A percentile compares a stretch with the other conserved stretches of the same genome.
Conservation (phyloP, 1,140 invertebrate species). For the Brachystomella parvula region DNA sequence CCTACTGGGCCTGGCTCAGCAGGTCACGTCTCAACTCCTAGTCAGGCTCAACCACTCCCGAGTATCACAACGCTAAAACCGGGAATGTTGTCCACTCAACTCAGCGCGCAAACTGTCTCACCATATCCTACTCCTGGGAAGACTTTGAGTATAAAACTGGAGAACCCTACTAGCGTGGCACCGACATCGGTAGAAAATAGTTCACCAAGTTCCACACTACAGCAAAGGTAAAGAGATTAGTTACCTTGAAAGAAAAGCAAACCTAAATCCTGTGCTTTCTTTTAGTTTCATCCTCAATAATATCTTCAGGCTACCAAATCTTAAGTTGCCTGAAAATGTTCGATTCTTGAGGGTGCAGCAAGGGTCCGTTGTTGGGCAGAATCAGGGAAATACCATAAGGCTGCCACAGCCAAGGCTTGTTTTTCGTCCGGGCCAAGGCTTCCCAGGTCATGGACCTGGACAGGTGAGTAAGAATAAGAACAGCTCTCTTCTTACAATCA, state of each 20-base stretch:
- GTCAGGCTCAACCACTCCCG: neutral
- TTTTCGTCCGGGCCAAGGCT: slow-evolving; percentile 23
- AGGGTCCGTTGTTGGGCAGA: neutral
- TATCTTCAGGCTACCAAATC: slow-evolving; percentile 5
- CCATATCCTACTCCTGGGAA: neutral
- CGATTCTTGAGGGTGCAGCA: neutral
- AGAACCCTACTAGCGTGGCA: neutral
- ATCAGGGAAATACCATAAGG: slow-evolving; percentile 9
- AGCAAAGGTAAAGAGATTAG: slow-evolving; percentile 4
- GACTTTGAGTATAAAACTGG: neutral
- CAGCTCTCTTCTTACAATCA: no score
- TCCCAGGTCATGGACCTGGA: slow-evolving; percentile 22
- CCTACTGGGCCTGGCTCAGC: neutral
- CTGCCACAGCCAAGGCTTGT: slow-evolving; percentile 34
- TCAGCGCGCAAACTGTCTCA: neutral
- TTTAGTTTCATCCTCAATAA: slow-evolving; percentile 5
- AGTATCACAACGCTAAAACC: neutral
- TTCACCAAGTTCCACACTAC: neutral
- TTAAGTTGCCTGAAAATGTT: slow-evolving; percentile 15
- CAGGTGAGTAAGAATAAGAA: slow-evolving; percentile 15
- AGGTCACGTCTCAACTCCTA: no score
- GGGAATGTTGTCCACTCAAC: neutral
- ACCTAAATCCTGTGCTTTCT: neutral
- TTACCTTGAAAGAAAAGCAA: neutral
- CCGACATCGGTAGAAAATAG: neutral